A percentile compares a stretch with the other conserved stretches of the same genome.
These are phyloP conservation scores for Acanthochromis polyacanthus DNA, from an alignment of 2,113 vertebrate species.

Conservation along the genomic window DNA sequence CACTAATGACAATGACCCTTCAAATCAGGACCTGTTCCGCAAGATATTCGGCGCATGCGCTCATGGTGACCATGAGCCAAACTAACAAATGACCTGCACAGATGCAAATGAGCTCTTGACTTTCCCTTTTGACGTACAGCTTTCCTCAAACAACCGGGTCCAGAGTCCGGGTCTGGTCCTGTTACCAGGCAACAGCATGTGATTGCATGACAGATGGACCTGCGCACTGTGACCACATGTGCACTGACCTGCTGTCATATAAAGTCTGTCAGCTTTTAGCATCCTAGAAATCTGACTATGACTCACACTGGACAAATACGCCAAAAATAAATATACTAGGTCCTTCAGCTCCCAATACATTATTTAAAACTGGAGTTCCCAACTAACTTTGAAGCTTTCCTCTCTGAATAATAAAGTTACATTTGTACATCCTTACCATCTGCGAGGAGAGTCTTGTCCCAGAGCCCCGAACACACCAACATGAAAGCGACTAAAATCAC, in stretches of 20 bases:
- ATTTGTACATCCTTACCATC: slow-evolving; percentile 55
- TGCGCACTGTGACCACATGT: slow-evolving; percentile 15
- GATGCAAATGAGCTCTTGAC: slow-evolving; percentile 28
- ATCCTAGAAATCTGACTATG: background rate
- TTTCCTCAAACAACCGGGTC: slow-evolving; percentile 45
- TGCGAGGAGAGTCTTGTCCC: slow-evolving; percentile 35
- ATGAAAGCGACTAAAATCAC: slow-evolving; percentile 45
- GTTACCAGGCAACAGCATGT: slow-evolving; percentile 67
- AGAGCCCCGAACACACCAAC: slow-evolving; percentile 37
- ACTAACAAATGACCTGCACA: slow-evolving; percentile 18
- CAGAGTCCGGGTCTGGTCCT: slow-evolving; percentile 48
- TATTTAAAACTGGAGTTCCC: background rate
- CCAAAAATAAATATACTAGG: background rate
- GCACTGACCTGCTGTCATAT: slow-evolving; percentile 27
- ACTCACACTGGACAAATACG: background rate
- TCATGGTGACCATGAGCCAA: background rate
- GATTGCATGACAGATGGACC: slow-evolving; percentile 50
- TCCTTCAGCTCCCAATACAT: background rate
- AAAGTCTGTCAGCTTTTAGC: background rate
- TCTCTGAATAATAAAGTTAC: background rate
- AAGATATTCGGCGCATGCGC: slow-evolving; percentile 49
- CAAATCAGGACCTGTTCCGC: slow-evolving; percentile 35
- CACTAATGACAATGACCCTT: background rate
- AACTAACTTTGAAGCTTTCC: background rate
- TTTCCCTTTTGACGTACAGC: background rate